Evolutionary conservation across 2,113 vertebrate species (phyloP), one percentile per base, ranked within the genome.

Genomic region (Ceyx melanurus): DNA sequence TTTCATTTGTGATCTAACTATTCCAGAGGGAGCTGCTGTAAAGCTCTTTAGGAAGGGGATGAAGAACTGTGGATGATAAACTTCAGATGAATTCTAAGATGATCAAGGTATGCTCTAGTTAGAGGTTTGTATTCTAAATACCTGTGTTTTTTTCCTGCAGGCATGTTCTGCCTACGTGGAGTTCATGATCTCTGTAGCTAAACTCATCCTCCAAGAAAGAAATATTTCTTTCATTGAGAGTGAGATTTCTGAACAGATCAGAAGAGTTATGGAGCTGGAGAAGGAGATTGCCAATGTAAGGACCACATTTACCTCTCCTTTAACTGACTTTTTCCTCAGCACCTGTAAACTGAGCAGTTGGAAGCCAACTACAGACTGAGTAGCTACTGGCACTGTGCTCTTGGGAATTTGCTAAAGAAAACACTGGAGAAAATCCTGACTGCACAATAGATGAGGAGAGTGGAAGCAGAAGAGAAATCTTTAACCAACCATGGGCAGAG

Each of bases 281-380:
- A 98, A 98, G 82, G 98, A 99, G 84, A 98, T 99, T 68, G 98
- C 99, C 76, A 98, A 98, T 22, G 99, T 99, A 98, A 99, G 98
- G 61, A 60, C 91, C 64, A 66, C 77, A 67, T 85, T 92, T 92
- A 80, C 29, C n/a, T 65, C 57, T 68, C 67, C 50, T 75, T 71
- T 90, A 96, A 80, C 57, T 31, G 15, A 25, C 35, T 71, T 66
- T 72, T 65, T 82, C 33, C 13, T 13, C 22, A 17, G 31, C 11
- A 28, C 21, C 67, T 42, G 37, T 37, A 10, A 37, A 37, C 37
- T 37, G 37, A 37, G 37, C 37, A 37, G 37, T 37, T 37, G 72
- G 43, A 57, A 91, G 60, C 65, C 31, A 40, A 19, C 23, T 60
- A 48, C 48, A 31, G 19, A 23, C 31, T 5, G 33, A 66, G 72